Evolutionary conservation across 2,113 vertebrate genomes (phyloP).

Genomic region (Progne subis): DNA sequence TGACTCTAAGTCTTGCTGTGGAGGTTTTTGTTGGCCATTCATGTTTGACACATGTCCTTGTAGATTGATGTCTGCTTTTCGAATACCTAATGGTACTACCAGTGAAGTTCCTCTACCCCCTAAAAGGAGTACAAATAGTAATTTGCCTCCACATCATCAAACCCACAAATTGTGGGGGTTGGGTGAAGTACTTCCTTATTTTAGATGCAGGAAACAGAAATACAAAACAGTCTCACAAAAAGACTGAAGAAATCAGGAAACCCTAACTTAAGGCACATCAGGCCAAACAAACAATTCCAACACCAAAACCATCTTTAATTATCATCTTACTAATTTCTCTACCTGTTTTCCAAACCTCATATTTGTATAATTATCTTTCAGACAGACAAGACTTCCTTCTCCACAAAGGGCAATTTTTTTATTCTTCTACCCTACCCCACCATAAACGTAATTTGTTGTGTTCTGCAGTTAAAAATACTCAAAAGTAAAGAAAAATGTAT

Average conservation of each 20-base stretch:
- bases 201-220: constrained; percentile 3
- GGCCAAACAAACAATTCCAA: neutral
- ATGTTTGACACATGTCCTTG: neutral
- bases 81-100: neutral
- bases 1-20: neutral
- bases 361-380: neutral
- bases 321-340: neutral
- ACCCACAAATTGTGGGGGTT: neutral
- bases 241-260: constrained; percentile 12
- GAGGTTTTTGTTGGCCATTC: neutral
- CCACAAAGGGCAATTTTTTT: neutral
- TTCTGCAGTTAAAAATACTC: neutral
- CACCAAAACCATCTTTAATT: neutral
- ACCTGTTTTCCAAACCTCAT: neutral
- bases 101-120: neutral
- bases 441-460: neutral
- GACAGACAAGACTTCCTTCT: neutral
- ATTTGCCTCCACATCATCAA: neutral
- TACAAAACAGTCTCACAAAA: neutral
- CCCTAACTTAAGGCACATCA: neutral
- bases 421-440: neutral
- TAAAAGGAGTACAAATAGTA: neutral
- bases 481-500: neutral
- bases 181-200: neutral
- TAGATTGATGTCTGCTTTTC: neutral